Conservation (phyloP, 2,113 vertebrate species). For the Chlorocebus sabaeus region DNA sequence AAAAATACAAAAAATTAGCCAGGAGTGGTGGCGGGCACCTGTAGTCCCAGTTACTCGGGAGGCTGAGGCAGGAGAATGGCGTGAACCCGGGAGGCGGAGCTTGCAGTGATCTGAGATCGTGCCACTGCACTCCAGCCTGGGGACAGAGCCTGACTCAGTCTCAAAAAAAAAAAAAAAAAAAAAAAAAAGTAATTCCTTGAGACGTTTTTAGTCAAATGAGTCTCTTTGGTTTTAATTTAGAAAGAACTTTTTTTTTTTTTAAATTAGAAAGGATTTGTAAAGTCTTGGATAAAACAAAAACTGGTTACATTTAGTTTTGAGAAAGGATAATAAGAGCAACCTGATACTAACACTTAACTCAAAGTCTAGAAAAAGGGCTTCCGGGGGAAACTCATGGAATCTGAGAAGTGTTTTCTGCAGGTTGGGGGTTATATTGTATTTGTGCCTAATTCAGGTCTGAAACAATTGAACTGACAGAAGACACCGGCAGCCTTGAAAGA, state of each 20-base stretch:
- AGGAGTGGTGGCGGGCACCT: no score
- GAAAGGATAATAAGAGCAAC: background rate
- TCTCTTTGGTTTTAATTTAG: background rate
- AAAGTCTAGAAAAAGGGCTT: background rate
- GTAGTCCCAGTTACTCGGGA: no score
- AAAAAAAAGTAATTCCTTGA: background rate
- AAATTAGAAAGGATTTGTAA: background rate
- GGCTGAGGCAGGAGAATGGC: no score
- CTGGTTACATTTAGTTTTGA: background rate
- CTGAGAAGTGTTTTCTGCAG: background rate
- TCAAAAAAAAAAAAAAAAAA: no score
- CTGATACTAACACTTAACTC: background rate
- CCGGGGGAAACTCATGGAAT: background rate
- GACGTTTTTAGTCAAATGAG: background rate
- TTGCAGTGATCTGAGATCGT: no score
- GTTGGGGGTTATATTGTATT: background rate
- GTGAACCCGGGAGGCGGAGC: no score
- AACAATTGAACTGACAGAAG: background rate
- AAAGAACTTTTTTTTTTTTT: background rate
- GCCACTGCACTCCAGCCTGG: no score
- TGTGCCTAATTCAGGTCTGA: background rate
- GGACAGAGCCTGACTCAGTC: no score
- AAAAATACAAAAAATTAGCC: no score
- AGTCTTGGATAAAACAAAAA: background rate
- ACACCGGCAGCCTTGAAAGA: background rate